Percentiles rank a stretch among this genome's conserved stretches.
Conservation (phyloP, 2,888 invertebrate genomes). For the Leptogaster cylindrica region DNA sequence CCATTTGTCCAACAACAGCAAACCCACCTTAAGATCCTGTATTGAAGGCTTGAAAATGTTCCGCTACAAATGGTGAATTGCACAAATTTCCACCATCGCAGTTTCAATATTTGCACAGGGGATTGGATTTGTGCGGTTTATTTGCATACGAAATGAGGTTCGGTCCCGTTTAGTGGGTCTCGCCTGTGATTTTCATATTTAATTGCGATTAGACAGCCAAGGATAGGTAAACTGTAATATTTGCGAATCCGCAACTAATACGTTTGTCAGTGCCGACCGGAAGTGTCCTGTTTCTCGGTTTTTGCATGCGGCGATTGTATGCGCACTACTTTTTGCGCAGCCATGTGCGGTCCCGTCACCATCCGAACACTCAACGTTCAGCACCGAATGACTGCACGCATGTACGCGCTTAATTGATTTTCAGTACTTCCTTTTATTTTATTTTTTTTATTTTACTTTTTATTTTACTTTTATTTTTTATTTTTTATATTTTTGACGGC, state of each 20-base stretch:
- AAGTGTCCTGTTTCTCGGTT: no score
- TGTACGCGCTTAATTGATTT: conserved; percentile 32
- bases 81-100: conserved; percentile 3
- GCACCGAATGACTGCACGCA: conserved; percentile 4
- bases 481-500: no score
- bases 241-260: not conserved
- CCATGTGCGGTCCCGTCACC: no score
- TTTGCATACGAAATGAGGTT: conserved; percentile 37
- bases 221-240: not conserved
- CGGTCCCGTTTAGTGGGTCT: conserved; percentile 27
- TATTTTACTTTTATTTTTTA: no score
- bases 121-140: conserved; percentile 33
- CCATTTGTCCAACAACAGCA: no score
- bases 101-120: conserved; percentile 29
- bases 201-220: conserved; percentile 18
- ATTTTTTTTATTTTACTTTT: not conserved
- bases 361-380: not conserved
- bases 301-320: no score
- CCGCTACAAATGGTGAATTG: not conserved
- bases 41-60: not conserved
- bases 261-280: not conserved
- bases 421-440: not conserved
- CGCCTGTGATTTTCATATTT: conserved; percentile 25
- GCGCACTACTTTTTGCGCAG: no score
- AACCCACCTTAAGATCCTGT: not conserved